phyloP scores from a whole-genome alignment of 1,140 invertebrate species.

The Mizuhopecten yessoensis region DNA sequence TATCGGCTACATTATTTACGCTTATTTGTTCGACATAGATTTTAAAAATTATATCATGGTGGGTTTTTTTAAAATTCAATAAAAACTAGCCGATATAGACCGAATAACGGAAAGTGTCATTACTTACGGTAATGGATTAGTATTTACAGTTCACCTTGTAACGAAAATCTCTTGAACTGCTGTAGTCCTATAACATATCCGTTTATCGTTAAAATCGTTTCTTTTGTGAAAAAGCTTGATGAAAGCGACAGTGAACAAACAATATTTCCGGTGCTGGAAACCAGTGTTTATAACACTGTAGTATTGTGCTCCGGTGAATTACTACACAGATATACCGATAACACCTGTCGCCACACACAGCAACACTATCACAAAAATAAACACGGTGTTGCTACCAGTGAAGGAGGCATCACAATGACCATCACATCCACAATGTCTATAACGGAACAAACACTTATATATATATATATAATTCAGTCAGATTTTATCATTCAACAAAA shows the following conservation, averaged over 20 bases:
- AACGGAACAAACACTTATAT: background rate
- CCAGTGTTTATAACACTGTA: conserved; percentile 33
- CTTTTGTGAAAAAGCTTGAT: background rate
- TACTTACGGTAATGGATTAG: conserved; percentile 19
- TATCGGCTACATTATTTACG: background rate
- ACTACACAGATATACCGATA: background rate
- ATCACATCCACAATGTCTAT: background rate
- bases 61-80: background rate
- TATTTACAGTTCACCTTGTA: background rate
- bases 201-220: background rate
- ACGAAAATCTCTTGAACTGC: conserved; percentile 26
- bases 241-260: conserved; percentile 32
- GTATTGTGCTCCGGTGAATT: background rate
- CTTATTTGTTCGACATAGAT: background rate
- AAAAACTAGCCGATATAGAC: too few species aligned
- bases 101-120: background rate
- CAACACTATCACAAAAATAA: conserved; percentile 21
- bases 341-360: background rate
- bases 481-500: too few species aligned
- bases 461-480: too few species aligned
- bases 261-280: conserved; percentile 2
- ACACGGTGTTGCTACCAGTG: background rate
- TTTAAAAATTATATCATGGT: background rate
- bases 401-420: background rate
- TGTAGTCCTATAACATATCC: background rate